phyloP scores from a whole-genome alignment of 2,797 vertebrate genomes.

The Anas bahamensis region DNA sequence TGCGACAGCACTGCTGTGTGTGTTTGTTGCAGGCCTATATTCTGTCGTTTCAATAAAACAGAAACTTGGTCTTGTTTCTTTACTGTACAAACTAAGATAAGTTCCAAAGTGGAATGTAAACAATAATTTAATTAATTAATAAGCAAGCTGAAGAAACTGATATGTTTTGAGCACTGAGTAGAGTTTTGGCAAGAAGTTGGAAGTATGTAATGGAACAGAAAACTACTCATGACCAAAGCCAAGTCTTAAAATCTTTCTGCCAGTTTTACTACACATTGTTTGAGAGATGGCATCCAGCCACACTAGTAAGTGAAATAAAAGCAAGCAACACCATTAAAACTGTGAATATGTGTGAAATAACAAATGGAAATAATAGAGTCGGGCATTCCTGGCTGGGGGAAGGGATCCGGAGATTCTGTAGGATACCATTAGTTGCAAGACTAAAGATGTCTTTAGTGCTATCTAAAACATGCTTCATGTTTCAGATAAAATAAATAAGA shows the following conservation, averaged over 20 bases:
- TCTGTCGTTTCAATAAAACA: neutral
- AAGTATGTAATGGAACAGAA: conserved; percentile 41
- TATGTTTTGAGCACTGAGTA: conserved; percentile 28
- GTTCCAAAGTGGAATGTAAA: conserved; percentile 49
- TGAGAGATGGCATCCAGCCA: conserved; percentile 9
- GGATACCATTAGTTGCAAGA: neutral
- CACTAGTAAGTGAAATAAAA: conserved; percentile 32
- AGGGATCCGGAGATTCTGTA: neutral
- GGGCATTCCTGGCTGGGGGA: neutral
- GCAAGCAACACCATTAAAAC: conserved; percentile 5
- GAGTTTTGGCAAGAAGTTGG: conserved; percentile 12
- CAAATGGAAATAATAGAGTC: neutral
- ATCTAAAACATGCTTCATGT: neutral
- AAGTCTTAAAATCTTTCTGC: conserved; percentile 53
- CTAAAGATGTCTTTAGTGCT: neutral
- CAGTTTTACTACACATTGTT: conserved; percentile 45
- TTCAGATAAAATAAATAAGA: neutral
- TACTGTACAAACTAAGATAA: conserved; percentile 3
- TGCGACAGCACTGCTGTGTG: neutral
- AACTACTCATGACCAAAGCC: conserved; percentile 10
- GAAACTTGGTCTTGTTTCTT: neutral
- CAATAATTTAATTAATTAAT: conserved; percentile 61
- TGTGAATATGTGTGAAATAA: conserved; percentile 23
- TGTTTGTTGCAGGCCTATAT: neutral
- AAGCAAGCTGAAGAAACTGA: conserved; percentile 32